phyloP scores from a whole-genome alignment of 2,888 invertebrate genomes.

The Spialia ferax region DNA sequence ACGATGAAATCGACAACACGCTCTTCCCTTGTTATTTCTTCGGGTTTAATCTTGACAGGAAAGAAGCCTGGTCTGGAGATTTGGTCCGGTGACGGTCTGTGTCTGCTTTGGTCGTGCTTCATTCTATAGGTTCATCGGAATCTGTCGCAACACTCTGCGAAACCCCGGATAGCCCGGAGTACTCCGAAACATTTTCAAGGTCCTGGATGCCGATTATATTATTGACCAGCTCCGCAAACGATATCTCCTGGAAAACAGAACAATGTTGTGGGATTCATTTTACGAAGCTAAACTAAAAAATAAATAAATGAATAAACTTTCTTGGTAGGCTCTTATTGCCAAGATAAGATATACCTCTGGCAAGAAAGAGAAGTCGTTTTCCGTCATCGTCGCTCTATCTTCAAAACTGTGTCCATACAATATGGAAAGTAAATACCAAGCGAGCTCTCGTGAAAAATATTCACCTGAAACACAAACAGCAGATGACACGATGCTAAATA shows the following conservation, averaged over 20 bases:
- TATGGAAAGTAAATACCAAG: constrained; percentile 75
- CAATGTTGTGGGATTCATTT: background rate
- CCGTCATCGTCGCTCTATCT: constrained; percentile 63
- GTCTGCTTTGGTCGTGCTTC: background rate
- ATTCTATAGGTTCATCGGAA: constrained; percentile 56
- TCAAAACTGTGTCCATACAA: constrained; percentile 70
- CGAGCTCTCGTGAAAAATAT: constrained; percentile 62
- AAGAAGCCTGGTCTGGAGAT: too few species aligned
- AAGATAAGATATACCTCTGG: constrained; percentile 66
- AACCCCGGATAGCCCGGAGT: constrained; percentile 49
- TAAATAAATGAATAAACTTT: too few species aligned
- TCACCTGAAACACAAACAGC: constrained; percentile 67
- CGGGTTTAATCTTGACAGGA: too few species aligned
- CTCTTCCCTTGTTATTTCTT: too few species aligned
- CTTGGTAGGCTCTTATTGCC: too few species aligned
- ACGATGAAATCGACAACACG: too few species aligned
- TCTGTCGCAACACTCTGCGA: constrained; percentile 43
- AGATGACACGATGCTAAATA: background rate
- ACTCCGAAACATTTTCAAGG: constrained; percentile 59
- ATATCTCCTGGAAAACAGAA: constrained; percentile 64
- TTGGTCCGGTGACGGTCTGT: too few species aligned
- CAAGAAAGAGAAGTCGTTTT: constrained; percentile 70
- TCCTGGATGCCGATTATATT: constrained; percentile 83
- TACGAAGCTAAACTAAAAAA: background rate
- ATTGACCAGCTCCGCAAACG: constrained; percentile 69